Base-by-base conservation (phyloP, 2,797 vertebrate genomes). In the Sebastes paucispinis region DNA sequence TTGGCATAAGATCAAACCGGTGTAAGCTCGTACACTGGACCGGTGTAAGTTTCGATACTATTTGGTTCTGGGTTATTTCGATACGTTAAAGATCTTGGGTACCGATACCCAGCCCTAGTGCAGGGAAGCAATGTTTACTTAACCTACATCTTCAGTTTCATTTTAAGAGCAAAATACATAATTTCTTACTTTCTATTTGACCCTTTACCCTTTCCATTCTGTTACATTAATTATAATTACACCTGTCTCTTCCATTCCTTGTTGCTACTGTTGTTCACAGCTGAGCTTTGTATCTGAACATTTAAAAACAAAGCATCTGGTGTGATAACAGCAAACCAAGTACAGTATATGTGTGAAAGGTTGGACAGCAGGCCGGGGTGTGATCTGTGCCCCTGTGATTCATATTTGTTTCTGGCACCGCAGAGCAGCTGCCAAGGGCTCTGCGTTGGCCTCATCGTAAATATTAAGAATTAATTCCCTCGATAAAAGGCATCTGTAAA, bases 401-500 rank as follows among this genome's bases (percentile, higher is more conserved):
- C 75, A 57, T 83, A 34, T 85, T 86, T 58, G 54, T 75, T 87
- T 81, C 69, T 89, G 84, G 83, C 79, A 73, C 54, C 0, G 3
- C 80, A 76, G 79, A 84, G 69, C 89, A 91, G 88, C 91, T 89
- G 88, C 87, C 91, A 87, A 81, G 75, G 77, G 14, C 93, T 93
- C 82, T 82, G 86, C 77, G 31, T 87, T 90, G 88, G 87, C 90
- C 94, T 95, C 93, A 93, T 92, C 95, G 96, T 96, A 96, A 97
- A 96, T 95, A 96, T 96, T 95, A 96, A 79, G 90, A 94, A 92
- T 94, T 91, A 94, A 96, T 96, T 95, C 95, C 90, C 94, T 80
- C 86, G 87, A 92, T 96, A 95, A 96, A 96, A 93, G 92, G 93
- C 95, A 95, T 94, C 95, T 96, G 96, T 95, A 96, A 96, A 94